phyloP scores from a whole-genome alignment of 2,797 vertebrate genomes.

The Tapera naevia region DNA sequence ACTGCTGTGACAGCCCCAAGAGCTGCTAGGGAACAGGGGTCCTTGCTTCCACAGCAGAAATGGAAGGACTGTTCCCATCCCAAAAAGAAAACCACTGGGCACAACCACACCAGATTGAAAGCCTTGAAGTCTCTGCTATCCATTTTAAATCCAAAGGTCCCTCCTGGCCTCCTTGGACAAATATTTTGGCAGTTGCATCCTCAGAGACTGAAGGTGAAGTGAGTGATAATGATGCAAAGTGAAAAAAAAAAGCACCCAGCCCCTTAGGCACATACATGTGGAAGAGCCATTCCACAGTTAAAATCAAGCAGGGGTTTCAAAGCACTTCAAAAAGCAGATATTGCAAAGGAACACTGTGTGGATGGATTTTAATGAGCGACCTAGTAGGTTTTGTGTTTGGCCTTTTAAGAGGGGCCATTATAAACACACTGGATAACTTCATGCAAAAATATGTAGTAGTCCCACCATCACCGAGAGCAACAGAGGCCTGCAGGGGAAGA shows the following conservation, averaged over 20 bases:
- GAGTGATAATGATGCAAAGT: accelerated
- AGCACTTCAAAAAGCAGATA: neutral
- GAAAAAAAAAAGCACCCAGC: neutral
- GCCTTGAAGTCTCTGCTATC: no score
- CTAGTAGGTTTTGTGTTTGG: neutral
- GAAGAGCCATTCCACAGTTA: neutral
- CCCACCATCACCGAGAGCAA: neutral
- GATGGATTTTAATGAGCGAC: neutral
- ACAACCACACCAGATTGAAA: neutral
- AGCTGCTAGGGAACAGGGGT: neutral
- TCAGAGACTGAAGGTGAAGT: neutral
- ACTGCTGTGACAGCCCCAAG: neutral
- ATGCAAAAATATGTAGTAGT: accelerated
- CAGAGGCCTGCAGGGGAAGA: neutral
- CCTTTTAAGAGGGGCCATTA: neutral
- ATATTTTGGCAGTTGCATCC: neutral
- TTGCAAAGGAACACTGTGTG: neutral
- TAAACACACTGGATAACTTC: neutral
- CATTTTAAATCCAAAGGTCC: neutral
- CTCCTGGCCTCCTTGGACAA: neutral
- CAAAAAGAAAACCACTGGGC: neutral
- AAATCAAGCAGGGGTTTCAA: neutral
- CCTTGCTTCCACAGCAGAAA: accelerated
- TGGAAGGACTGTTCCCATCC: neutral
- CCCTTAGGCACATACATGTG: accelerated